Percentiles rank a stretch among this genome's conserved stretches.
Conservation (phyloP, 2,888 invertebrate species). For the Furcula furcula region DNA sequence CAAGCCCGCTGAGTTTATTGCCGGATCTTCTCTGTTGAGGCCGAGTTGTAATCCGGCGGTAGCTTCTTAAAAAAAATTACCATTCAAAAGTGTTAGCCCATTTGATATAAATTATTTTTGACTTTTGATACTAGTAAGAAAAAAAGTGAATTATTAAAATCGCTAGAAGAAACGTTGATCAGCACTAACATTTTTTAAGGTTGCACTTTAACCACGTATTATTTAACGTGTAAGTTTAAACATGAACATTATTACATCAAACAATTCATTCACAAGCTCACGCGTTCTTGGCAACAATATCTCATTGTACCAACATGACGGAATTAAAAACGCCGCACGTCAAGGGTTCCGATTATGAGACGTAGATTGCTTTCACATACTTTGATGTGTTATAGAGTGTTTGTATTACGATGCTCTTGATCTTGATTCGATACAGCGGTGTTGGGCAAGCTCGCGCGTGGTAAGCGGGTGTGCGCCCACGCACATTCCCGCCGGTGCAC, state of each 20-base stretch:
- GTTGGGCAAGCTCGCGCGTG: slow-evolving; percentile 26
- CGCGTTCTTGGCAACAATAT: slow-evolving; percentile 17
- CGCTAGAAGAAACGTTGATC: too few species aligned
- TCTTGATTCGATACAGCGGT: slow-evolving; percentile 24
- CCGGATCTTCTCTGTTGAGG: too few species aligned
- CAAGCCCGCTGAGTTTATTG: too few species aligned
- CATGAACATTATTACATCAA: background rate
- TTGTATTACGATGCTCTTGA: slow-evolving; percentile 29
- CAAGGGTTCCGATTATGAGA: slow-evolving; percentile 20
- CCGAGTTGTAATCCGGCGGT: too few species aligned
- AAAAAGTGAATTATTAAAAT: too few species aligned
- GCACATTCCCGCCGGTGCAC: slow-evolving; percentile 38
- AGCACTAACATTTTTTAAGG: too few species aligned
- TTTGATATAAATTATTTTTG: too few species aligned
- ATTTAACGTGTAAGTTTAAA: too few species aligned
- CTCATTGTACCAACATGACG: slow-evolving; percentile 22
- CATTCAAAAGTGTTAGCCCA: too few species aligned
- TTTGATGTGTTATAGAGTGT: slow-evolving; percentile 13
- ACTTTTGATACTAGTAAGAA: too few species aligned
- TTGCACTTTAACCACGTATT: too few species aligned
- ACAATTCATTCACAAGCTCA: slow-evolving; percentile 12
- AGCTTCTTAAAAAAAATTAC: too few species aligned
- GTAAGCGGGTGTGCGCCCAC: slow-evolving; percentile 36
- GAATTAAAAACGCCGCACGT: slow-evolving; percentile 19
- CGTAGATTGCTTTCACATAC: slow-evolving; percentile 28